Conservation (phyloP, 2,888 invertebrate genomes). For the Heliconius aoede region DNA sequence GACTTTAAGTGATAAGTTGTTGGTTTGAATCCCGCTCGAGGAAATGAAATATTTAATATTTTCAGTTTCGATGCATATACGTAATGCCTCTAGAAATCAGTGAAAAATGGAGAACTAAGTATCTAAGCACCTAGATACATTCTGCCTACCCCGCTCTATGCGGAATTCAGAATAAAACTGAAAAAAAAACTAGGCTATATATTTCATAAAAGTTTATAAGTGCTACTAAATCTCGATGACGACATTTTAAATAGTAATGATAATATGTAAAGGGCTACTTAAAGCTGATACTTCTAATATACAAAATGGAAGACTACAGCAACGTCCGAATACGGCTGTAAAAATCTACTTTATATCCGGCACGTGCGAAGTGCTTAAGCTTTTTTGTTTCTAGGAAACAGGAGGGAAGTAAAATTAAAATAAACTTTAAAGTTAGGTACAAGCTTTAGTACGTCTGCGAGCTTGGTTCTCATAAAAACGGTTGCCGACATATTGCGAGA, state of each 20-base stretch:
- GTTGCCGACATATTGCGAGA: constrained; percentile 67
- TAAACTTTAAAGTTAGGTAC: constrained; percentile 75
- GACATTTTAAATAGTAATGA: constrained; percentile 34
- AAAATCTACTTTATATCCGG: constrained; percentile 67
- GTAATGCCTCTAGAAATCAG: no score
- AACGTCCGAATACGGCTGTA: constrained; percentile 56
- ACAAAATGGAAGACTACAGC: constrained; percentile 41
- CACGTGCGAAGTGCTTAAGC: constrained; percentile 68
- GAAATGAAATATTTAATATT: no score
- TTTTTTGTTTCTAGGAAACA: constrained; percentile 62
- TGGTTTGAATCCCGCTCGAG: no score
- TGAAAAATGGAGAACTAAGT: no score
- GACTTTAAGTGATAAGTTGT: no score
- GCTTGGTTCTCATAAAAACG: constrained; percentile 70
- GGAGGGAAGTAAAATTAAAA: constrained; percentile 77
- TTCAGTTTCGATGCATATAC: no score
- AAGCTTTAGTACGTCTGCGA: constrained; percentile 73
- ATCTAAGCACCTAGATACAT: no score
- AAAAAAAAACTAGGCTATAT: background rate
- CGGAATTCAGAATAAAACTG: no score
- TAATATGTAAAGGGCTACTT: constrained; percentile 40
- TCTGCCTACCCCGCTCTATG: no score
- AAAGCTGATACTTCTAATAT: constrained; percentile 37
- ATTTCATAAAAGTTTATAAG: background rate
- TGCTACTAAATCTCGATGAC: constrained; percentile 1